Evolutionary conservation across 2,113 vertebrate species (phyloP).

Genomic region (Archocentrus centrarchus): DNA sequence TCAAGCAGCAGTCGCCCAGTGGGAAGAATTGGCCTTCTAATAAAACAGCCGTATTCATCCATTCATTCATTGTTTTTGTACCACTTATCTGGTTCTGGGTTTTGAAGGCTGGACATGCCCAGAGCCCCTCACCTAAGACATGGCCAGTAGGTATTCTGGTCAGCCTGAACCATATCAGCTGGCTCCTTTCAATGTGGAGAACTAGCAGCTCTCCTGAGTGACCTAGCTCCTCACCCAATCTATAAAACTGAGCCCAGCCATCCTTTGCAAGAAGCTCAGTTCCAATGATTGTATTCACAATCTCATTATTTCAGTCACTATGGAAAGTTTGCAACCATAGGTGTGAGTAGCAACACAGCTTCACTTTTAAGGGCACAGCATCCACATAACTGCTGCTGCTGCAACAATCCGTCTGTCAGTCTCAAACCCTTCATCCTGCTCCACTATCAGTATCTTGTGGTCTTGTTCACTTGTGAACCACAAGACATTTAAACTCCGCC

Average conservation of each 20-base stretch:
- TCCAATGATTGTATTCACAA: neutral
- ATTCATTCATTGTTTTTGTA: fast-evolving
- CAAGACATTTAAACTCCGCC: neutral
- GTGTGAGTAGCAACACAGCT: neutral
- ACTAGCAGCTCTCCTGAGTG: neutral
- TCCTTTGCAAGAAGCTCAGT: fast-evolving
- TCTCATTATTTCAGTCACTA: fast-evolving
- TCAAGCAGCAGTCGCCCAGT: neutral
- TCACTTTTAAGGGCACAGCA: neutral
- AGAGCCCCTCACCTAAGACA: neutral
- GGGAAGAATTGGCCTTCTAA: neutral
- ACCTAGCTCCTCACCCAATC: neutral
- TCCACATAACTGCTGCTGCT: neutral
- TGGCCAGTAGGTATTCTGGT: neutral
- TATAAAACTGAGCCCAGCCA: neutral
- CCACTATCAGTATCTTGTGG: no score
- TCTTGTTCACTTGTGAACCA: neutral
- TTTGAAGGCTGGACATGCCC: neutral
- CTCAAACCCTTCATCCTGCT: neutral
- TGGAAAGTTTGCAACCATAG: neutral
- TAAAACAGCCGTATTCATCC: fast-evolving
- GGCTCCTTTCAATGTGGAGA: neutral
- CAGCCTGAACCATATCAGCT: neutral
- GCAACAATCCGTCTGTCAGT: neutral
- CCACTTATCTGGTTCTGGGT: neutral